Evolutionary conservation across 2,888 invertebrate species (phyloP).

Genomic region (Auanema sp.): DNA sequence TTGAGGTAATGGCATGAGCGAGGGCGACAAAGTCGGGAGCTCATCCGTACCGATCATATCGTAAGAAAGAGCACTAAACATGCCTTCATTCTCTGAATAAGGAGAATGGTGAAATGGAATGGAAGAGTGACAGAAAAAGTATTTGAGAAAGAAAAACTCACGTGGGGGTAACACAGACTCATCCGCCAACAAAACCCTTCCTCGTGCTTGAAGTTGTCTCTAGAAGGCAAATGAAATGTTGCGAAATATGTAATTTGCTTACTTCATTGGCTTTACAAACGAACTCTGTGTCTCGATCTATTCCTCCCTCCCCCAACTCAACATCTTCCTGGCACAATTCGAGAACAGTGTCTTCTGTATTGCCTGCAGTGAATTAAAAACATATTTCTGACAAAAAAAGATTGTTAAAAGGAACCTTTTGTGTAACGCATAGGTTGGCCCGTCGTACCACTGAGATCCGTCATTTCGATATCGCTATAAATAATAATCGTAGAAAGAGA

Average conservation of each 20-base stretch:
- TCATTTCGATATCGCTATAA: conserved; percentile 10
- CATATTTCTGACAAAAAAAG: background rate
- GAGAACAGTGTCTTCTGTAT: conserved; percentile 5
- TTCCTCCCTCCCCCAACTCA: background rate
- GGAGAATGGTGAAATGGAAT: background rate
- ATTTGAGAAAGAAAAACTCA: too few relatives aligned
- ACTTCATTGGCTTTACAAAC: too few relatives aligned
- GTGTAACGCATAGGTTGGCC: conserved; percentile 1
- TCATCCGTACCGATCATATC: conserved; percentile 4
- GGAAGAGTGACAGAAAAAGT: background rate
- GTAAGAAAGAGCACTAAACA: background rate
- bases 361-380: background rate
- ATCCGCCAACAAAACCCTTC: too few relatives aligned
- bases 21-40: background rate
- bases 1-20: conserved; percentile 1
- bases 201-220: too few relatives aligned
- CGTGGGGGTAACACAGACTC: too few relatives aligned
- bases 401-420: conserved; percentile 6
- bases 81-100: background rate
- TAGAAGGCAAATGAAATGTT: too few relatives aligned
- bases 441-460: conserved; percentile 6
- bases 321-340: conserved; percentile 5
- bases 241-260: too few relatives aligned
- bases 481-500: background rate
- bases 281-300: too few relatives aligned